A percentile compares a stretch with the other conserved stretches of the same genome.
Evolutionary conservation across 2,888 invertebrate genomes (phyloP).

Genomic region (Magallana nippona): DNA sequence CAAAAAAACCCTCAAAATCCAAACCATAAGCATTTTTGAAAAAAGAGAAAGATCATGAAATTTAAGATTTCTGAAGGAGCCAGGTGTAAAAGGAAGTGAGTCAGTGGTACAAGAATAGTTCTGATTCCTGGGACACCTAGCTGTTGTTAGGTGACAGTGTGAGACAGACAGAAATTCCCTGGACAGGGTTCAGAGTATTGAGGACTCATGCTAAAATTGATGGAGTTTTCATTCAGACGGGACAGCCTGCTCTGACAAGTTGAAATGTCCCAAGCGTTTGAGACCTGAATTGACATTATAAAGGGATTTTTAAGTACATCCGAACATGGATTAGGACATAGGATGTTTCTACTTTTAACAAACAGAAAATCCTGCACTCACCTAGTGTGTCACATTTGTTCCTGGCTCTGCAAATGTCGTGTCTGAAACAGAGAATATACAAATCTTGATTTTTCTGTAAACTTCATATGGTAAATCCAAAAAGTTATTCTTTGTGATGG

Average conservation of each 20-base stretch:
- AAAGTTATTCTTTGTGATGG: no score
- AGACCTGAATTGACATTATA: conserved; percentile 27
- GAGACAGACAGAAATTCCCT: not conserved
- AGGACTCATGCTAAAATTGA: conserved; percentile 11
- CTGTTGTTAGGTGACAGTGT: not conserved
- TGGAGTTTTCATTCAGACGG: conserved; percentile 19
- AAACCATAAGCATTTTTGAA: no score
- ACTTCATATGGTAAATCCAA: no score
- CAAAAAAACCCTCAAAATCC: no score
- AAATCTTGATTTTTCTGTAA: not conserved
- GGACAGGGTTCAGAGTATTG: conserved; percentile 6
- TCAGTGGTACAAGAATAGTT: not conserved
- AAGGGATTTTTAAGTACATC: conserved; percentile 1
- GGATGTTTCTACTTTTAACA: not conserved
- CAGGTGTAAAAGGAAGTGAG: not conserved
- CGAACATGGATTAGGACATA: not conserved
- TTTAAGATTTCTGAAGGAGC: no score
- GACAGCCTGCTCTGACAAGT: conserved; percentile 27
- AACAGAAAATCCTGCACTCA: conserved; percentile 63
- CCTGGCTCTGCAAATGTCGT: conserved; percentile 85
- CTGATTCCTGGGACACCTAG: conserved; percentile 21
- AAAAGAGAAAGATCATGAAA: no score
- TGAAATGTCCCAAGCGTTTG: not conserved
- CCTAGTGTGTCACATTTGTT: conserved; percentile 82
- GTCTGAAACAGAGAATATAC: conserved; percentile 81